A percentile compares a stretch with the other conserved stretches of the same genome.
Evolutionary conservation across 2,797 vertebrate species (phyloP).

Genomic region (Natrix natrix): DNA sequence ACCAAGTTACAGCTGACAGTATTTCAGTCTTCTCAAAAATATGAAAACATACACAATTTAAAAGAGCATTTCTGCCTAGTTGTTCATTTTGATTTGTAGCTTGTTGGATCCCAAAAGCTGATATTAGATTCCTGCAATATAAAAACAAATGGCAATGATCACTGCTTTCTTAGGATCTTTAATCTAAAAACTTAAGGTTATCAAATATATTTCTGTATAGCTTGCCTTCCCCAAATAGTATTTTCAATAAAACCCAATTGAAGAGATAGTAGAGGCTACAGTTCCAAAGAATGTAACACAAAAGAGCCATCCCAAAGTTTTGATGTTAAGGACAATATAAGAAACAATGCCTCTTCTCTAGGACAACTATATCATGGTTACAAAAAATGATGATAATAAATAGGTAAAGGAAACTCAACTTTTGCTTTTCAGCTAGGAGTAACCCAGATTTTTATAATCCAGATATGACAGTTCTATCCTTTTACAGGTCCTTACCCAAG

Average conservation of each 20-base stretch:
- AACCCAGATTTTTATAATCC: not conserved
- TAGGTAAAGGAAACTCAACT: not conserved
- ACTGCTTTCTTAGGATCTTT: not conserved
- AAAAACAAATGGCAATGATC: not conserved
- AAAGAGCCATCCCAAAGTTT: not conserved
- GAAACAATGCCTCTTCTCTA: not conserved
- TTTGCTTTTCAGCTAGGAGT: not conserved
- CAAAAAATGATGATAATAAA: not conserved
- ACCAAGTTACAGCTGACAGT: not conserved
- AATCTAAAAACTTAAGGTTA: not conserved
- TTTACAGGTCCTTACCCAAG: not conserved
- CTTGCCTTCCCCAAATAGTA: not conserved
- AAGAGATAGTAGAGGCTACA: not conserved
- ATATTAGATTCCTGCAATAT: not conserved
- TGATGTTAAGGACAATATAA: not conserved
- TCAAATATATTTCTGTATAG: not conserved
- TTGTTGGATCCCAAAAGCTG: not conserved
- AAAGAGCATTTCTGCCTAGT: not conserved
- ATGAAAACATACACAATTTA: not conserved
- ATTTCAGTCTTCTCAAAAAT: not conserved
- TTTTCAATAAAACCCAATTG: not conserved
- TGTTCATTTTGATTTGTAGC: constrained; percentile 1
- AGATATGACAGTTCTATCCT: not conserved
- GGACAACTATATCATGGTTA: not conserved
- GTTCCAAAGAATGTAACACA: not conserved